phyloP scores from a whole-genome alignment of 2,888 invertebrate genomes.

The Diachrysia chrysitis region DNA sequence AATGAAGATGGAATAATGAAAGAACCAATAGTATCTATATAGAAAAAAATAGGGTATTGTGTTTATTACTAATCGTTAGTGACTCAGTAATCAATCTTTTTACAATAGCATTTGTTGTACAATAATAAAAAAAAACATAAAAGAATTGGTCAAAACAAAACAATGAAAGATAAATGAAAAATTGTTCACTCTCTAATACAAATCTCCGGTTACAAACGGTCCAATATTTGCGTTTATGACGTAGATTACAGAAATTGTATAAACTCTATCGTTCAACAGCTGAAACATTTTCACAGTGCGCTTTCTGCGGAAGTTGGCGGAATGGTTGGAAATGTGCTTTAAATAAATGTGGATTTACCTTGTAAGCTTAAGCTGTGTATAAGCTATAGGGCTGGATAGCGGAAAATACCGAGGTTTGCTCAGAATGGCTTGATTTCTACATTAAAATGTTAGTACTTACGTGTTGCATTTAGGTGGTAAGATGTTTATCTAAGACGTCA shows the following conservation, averaged over 20 bases:
- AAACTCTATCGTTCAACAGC: constrained; percentile 14
- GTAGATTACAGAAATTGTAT: background rate
- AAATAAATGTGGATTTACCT: constrained; percentile 37
- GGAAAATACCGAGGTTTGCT: constrained; percentile 15
- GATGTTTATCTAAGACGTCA: background rate
- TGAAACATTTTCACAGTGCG: constrained; percentile 25
- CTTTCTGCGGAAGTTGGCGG: constrained; percentile 36
- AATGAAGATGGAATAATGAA: too few relatives aligned
- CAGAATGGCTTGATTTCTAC: background rate
- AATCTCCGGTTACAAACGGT: background rate
- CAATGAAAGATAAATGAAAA: too few relatives aligned
- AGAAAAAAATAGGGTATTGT: too few relatives aligned
- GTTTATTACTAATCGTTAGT: too few relatives aligned
- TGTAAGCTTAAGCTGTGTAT: background rate
- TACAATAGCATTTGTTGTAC: too few relatives aligned
- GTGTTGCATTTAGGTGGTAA: background rate
- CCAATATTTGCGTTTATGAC: background rate
- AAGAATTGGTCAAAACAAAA: too few relatives aligned
- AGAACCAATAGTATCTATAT: too few relatives aligned
- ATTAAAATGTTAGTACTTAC: background rate
- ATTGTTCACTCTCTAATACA: background rate
- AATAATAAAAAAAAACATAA: too few relatives aligned
- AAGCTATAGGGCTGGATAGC: constrained; percentile 4
- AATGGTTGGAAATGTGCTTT: constrained; percentile 20
- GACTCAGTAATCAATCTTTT: too few relatives aligned